These are phyloP conservation scores for Alligator sinensis DNA, from an alignment of 2,113 vertebrate species.

Conservation along the genomic window DNA sequence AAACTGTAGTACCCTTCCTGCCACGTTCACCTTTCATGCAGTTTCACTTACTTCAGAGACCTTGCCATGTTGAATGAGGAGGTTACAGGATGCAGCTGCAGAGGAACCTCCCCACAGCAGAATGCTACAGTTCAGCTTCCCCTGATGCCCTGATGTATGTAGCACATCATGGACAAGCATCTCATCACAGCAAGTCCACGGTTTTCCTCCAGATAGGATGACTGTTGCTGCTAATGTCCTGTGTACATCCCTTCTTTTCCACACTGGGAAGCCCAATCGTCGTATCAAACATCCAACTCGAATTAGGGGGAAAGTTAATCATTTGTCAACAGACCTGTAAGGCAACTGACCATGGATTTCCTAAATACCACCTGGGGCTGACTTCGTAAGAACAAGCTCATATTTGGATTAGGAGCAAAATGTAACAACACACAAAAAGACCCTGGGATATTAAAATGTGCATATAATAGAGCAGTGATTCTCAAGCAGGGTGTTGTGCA, in stretches of 20 bases:
- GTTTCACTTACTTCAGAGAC: background rate
- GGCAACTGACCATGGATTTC: constrained; percentile 23
- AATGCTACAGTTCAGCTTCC: background rate
- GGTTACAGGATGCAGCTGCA: background rate
- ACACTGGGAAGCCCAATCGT: background rate
- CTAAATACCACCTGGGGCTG: background rate
- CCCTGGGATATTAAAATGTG: background rate
- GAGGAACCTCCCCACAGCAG: background rate
- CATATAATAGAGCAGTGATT: background rate
- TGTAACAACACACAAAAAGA: background rate
- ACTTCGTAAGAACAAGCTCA: constrained; percentile 49
- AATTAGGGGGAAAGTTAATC: background rate
- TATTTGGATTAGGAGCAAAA: background rate
- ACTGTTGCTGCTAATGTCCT: constrained; percentile 4
- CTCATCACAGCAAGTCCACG: constrained; percentile 1
- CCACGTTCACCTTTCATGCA: background rate
- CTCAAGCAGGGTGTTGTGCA: too few relatives aligned
- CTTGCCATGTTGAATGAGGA: background rate
- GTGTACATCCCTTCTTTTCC: background rate
- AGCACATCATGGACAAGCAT: background rate
- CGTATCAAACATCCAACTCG: background rate
- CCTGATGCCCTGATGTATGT: background rate
- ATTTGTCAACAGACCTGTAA: constrained; percentile 32
- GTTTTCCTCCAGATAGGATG: background rate
- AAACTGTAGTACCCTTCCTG: too few relatives aligned